Evolutionary conservation across 2,797 vertebrate species (phyloP), one percentile per base, ranked within the genome.

Genomic region (Eupleurogrammus muticus): DNA sequence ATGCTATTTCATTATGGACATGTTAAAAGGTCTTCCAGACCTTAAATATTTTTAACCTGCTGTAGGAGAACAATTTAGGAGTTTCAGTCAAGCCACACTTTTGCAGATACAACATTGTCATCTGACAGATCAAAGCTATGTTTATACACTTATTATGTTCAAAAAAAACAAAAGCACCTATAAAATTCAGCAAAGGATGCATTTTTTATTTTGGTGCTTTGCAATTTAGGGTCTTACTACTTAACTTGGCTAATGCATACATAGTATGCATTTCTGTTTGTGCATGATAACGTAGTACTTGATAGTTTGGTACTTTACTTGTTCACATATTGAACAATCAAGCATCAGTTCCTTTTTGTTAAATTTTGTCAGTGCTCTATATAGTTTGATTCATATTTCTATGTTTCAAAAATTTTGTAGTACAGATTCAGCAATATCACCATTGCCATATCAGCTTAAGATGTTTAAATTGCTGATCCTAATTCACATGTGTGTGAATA

Each of bases 191-290:
- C 69, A 32, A 46, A n/a, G 9, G 51, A 7, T 0, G 1, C 44
- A 75, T 76, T 21, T 11, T 38, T 62, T 13, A 66, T 54, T 58
- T 55, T 35, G 1, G 40, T 64, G 10, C 35, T 35, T 68, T 48
- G n/a, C 35, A 21, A 21, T 63, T 17, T 21, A 28, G n/a, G 3
- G 10, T 40, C 42, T 24, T 49, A 16, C 24, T 9, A 5, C 28
- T 3, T 28, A n/a, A 66, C 32, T 42, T 16, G 5, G 16, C n/a
- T 24, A 38, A 36, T 38, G 9, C 42, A 40, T 32, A 36, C 20
- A 20, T 24, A 46, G 38, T 44, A 20, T 49, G 5, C 40, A 7
- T 56, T 50, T 46, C 28, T 60, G 56, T 60, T 34, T 53, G 13
- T 53, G 49, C 53, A 16, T 69, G 60, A 21, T 38, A 20, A 42